A percentile compares a stretch with the other conserved stretches of the same genome.
phyloP scores from a whole-genome alignment of 2,113 vertebrate species.

The Leucoraja erinaceus region DNA sequence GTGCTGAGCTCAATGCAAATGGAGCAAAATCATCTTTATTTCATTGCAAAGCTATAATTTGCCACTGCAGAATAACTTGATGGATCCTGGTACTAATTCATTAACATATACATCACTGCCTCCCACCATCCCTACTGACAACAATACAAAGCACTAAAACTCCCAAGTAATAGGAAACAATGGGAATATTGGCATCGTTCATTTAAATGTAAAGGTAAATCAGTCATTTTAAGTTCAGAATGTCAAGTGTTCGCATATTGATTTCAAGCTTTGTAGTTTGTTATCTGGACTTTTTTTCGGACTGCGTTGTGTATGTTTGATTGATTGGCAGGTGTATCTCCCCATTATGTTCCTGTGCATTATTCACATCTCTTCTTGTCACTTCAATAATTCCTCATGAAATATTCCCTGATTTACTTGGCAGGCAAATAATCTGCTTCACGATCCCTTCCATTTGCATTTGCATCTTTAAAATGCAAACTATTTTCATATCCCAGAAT shows the following conservation, averaged over 20 bases:
- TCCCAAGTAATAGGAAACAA: neutral
- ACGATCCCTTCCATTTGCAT: neutral
- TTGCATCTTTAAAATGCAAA: neutral
- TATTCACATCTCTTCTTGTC: neutral
- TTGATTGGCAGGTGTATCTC: neutral
- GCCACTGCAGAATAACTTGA: neutral
- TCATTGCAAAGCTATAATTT: neutral
- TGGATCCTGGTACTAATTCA: neutral
- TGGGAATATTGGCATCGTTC: neutral
- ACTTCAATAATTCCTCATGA: constrained; percentile 5
- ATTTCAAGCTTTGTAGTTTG: neutral
- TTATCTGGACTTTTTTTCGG: neutral
- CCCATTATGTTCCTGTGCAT: neutral
- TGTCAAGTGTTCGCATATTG: neutral
- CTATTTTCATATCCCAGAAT: neutral
- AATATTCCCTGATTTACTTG: neutral
- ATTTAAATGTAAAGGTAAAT: neutral
- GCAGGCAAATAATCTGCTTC: neutral
- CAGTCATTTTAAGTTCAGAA: neutral
- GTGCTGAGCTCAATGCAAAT: neutral
- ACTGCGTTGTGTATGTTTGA: neutral
- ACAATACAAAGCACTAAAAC: neutral
- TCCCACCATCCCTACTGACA: no score
- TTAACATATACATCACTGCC: neutral
- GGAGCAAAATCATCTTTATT: neutral